These are phyloP conservation scores for Scaptomyza montana DNA, from an alignment of 1,140 invertebrate species.

Conservation along the genomic window DNA sequence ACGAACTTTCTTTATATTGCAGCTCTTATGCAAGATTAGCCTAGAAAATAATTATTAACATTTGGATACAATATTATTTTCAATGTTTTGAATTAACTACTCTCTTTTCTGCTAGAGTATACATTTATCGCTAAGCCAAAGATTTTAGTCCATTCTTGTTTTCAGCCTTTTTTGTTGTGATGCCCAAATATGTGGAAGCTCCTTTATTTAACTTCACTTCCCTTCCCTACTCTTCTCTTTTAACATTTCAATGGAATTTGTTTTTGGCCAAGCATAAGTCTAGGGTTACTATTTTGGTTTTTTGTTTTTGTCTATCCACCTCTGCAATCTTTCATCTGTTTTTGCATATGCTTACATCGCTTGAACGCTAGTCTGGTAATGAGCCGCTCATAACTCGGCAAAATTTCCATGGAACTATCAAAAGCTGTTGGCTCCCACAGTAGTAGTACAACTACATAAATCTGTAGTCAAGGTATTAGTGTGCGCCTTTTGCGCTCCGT, in stretches of 20 bases:
- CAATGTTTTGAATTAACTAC: too few species aligned
- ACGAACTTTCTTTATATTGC: too few species aligned
- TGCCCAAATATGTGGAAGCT: slow-evolving; percentile 11
- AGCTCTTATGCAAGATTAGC: too few species aligned
- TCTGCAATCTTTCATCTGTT: slow-evolving; percentile 8
- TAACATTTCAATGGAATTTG: slow-evolving; percentile 66
- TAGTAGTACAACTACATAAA: slow-evolving; percentile 51
- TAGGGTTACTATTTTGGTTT: slow-evolving; percentile 5
- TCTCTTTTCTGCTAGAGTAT: too few species aligned
- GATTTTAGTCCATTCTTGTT: too few species aligned
- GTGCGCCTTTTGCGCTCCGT: slow-evolving; percentile 15
- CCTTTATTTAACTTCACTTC: background rate
- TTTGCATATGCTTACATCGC: slow-evolving; percentile 63
- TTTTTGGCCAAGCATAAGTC: slow-evolving; percentile 43
- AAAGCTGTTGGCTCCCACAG: background rate
- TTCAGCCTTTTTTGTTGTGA: slow-evolving; percentile 16
- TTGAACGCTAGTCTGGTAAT: slow-evolving; percentile 55
- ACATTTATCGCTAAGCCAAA: too few species aligned
- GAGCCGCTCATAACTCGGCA: slow-evolving; percentile 57
- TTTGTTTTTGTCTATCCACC: slow-evolving; percentile 11
- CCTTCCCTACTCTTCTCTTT: slow-evolving; percentile 2
- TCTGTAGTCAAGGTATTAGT: slow-evolving; percentile 53
- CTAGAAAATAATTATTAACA: too few species aligned
- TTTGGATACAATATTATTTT: too few species aligned
- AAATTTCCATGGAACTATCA: slow-evolving; percentile 15